Evolutionary conservation across 2,797 vertebrate species (phyloP).

Genomic region (Apogon hyalosoma): DNA sequence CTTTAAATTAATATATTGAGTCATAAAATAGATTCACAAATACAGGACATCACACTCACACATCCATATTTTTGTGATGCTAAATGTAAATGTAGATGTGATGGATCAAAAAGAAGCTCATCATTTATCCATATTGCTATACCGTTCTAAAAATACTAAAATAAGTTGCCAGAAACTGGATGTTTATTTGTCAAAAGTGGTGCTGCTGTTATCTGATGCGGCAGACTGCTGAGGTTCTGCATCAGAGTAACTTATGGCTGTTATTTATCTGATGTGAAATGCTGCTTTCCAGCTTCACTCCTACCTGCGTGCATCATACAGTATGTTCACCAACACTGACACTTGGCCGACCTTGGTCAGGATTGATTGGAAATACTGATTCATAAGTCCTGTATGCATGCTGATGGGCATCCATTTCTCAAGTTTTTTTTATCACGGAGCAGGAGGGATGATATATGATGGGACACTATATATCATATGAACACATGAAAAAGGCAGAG

Average conservation of each 20-base stretch:
- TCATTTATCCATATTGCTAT: neutral
- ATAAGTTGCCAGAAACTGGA: neutral
- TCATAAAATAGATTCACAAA: too few relatives aligned
- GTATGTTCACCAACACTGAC: constrained; percentile 28
- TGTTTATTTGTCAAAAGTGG: constrained; percentile 10
- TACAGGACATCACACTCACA: neutral
- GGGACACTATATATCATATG: constrained; percentile 10
- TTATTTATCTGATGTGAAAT: constrained; percentile 57
- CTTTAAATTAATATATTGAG: too few relatives aligned
- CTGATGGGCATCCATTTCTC: constrained; percentile 43
- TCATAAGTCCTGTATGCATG: constrained; percentile 45
- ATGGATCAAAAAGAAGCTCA: neutral
- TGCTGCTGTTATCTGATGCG: constrained; percentile 52
- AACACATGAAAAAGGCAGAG: constrained; percentile 6
- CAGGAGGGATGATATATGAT: constrained; percentile 38
- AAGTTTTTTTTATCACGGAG: constrained; percentile 47
- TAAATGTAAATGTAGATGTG: neutral
- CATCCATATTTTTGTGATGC: neutral
- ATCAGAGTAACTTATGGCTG: constrained; percentile 66
- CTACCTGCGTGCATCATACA: constrained; percentile 30
- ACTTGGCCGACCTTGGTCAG: constrained; percentile 64
- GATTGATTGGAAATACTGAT: constrained; percentile 69
- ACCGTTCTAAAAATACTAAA: neutral
- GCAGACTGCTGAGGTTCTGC: constrained; percentile 63
- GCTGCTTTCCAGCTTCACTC: constrained; percentile 41